phyloP scores from a whole-genome alignment of 2,113 vertebrate genomes.

The Lasiurus borealis region DNA sequence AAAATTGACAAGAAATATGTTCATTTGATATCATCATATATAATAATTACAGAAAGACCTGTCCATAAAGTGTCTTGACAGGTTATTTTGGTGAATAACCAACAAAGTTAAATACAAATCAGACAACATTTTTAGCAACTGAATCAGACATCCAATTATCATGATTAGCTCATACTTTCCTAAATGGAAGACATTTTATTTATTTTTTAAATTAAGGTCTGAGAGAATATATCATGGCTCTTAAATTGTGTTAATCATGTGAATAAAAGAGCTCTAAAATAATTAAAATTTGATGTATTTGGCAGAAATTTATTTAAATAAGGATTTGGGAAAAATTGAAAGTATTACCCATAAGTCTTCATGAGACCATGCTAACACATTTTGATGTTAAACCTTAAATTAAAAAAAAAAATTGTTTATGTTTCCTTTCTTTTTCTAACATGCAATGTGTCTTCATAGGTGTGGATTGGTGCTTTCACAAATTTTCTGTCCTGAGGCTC shows the following conservation, averaged over 20 bases:
- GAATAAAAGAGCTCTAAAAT: constrained; percentile 4
- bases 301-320: constrained; percentile 3
- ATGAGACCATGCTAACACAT: neutral
- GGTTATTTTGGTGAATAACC: neutral
- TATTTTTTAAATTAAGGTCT: neutral
- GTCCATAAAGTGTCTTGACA: neutral
- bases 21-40: constrained; percentile 2
- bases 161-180: neutral
- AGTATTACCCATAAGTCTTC: neutral
- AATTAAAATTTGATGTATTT: neutral
- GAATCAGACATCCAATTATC: neutral
- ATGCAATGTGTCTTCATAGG: neutral
- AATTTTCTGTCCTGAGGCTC: neutral
- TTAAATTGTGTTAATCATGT: neutral
- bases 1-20: neutral
- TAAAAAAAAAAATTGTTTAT: neutral
- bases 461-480: neutral
- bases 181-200: neutral
- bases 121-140: neutral
- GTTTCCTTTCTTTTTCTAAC: neutral
- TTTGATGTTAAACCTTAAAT: neutral
- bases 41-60: neutral
- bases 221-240: neutral
- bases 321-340: neutral
- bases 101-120: neutral